Conservation (phyloP, 2,888 invertebrate genomes). For the Papilio elwesi region DNA sequence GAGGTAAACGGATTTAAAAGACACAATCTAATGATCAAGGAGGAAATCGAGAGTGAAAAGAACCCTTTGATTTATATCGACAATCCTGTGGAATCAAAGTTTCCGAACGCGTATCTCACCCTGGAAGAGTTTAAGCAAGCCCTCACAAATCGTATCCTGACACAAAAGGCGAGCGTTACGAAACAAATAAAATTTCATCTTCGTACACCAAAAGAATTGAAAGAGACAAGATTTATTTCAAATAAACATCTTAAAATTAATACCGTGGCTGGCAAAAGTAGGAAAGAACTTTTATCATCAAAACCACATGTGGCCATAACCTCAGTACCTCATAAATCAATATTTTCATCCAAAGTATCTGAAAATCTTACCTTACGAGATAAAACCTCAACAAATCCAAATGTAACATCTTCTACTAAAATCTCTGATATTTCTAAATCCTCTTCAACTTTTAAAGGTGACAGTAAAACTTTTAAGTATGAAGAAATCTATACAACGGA, state of each 20-base stretch:
- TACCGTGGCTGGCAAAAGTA: neutral
- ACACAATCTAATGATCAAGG: constrained; percentile 65
- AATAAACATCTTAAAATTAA: constrained; percentile 22
- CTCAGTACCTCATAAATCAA: neutral
- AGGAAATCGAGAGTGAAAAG: constrained; percentile 41
- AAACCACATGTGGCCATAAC: neutral
- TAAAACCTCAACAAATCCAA: neutral
- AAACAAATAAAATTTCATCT: constrained; percentile 21
- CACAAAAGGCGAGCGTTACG: constrained; percentile 47
- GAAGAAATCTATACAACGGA: neutral
- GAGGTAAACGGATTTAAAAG: constrained; percentile 69
- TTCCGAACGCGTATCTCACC: constrained; percentile 65
- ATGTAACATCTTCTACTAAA: neutral
- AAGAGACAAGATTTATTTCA: constrained; percentile 35
- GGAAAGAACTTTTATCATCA: neutral
- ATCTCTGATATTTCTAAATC: neutral
- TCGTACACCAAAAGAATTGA: constrained; percentile 14
- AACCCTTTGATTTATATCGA: constrained; percentile 66
- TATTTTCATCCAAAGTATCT: neutral
- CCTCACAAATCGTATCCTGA: constrained; percentile 51
- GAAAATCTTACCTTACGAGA: neutral
- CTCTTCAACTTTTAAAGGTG: neutral
- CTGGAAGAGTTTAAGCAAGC: constrained; percentile 64
- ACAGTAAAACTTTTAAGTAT: neutral
- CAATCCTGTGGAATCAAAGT: constrained; percentile 71